phyloP scores from a whole-genome alignment of 2,888 invertebrate genomes.

The Chydorus sphaericus region DNA sequence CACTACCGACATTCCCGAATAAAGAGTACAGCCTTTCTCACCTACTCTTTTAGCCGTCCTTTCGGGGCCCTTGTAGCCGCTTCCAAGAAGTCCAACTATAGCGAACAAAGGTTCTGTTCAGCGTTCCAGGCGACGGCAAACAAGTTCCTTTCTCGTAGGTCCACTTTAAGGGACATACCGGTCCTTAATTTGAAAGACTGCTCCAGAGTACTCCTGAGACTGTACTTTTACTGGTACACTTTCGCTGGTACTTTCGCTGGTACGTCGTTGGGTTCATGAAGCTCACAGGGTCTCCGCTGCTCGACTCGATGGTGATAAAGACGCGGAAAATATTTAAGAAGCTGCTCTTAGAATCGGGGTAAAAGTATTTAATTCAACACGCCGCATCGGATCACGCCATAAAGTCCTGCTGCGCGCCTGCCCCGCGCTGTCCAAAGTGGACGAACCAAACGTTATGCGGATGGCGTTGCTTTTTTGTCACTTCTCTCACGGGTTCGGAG shows the following conservation, averaged over 20 bases:
- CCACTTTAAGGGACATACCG: slow-evolving; percentile 85
- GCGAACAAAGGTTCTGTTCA: slow-evolving; percentile 69
- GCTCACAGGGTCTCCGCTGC: slow-evolving; percentile 86
- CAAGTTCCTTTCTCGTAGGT: slow-evolving; percentile 93
- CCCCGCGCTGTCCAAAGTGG: slow-evolving; percentile 47
- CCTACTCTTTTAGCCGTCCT: no score
- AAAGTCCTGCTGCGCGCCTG: slow-evolving; percentile 2
- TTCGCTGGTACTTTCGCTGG: slow-evolving; percentile 63
- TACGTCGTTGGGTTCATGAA: slow-evolving; percentile 87
- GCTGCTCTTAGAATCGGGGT: slow-evolving; percentile 73
- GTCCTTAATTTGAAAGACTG: slow-evolving; percentile 52
- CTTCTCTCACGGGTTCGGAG: slow-evolving; percentile 88
- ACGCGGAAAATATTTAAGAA: slow-evolving; percentile 76
- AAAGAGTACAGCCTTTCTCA: no score
- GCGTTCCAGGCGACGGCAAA: slow-evolving; percentile 88
- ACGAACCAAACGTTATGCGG: slow-evolving; percentile 69
- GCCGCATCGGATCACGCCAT: background rate
- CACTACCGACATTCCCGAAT: no score
- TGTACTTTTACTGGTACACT: slow-evolving; percentile 57
- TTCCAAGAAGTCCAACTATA: slow-evolving; percentile 66
- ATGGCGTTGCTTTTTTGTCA: slow-evolving; percentile 88
- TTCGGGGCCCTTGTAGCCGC: slow-evolving; percentile 65
- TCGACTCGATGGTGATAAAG: slow-evolving; percentile 80
- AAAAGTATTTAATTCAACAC: slow-evolving; percentile 66
- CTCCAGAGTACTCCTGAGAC: slow-evolving; percentile 82